phyloP scores from a whole-genome alignment of 2,797 vertebrate genomes.

The Kryptolebias ocellatus region DNA sequence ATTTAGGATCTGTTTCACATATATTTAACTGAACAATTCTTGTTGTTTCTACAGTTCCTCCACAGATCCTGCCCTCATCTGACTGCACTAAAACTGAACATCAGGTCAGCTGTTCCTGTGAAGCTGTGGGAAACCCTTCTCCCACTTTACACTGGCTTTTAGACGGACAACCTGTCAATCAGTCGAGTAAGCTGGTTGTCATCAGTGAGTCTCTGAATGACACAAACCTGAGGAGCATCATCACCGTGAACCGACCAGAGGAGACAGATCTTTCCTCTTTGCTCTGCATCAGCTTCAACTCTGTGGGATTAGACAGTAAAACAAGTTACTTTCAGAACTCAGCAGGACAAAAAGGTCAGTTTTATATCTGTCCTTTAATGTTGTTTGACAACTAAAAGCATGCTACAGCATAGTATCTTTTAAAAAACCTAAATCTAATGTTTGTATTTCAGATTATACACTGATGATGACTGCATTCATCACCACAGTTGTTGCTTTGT shows the following conservation, averaged over 20 bases:
- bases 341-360: slow-evolving; percentile 10
- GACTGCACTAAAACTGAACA: slow-evolving; percentile 30
- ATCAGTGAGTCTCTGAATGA: background rate
- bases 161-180: slow-evolving; percentile 30
- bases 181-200: background rate
- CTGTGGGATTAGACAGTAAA: slow-evolving; percentile 29
- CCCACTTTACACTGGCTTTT: slow-evolving; percentile 53
- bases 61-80: slow-evolving; percentile 42
- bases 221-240: slow-evolving; percentile 31
- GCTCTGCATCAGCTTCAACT: slow-evolving; percentile 48
- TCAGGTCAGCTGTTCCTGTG: slow-evolving; percentile 54
- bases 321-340: background rate
- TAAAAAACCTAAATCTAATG: background rate
- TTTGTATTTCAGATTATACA: background rate
- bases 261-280: slow-evolving; percentile 3
- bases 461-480: background rate
- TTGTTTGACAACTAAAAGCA: background rate
- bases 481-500: background rate
- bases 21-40: background rate
- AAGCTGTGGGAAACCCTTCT: slow-evolving; percentile 52
- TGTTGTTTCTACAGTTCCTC: slow-evolving; percentile 26
- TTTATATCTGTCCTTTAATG: background rate
- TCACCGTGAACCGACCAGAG: slow-evolving; percentile 26
- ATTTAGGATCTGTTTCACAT: background rate
- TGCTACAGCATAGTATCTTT: background rate